Evolutionary conservation across 2,888 invertebrate genomes (phyloP).

Genomic region (Dicroscelio sp.): DNA sequence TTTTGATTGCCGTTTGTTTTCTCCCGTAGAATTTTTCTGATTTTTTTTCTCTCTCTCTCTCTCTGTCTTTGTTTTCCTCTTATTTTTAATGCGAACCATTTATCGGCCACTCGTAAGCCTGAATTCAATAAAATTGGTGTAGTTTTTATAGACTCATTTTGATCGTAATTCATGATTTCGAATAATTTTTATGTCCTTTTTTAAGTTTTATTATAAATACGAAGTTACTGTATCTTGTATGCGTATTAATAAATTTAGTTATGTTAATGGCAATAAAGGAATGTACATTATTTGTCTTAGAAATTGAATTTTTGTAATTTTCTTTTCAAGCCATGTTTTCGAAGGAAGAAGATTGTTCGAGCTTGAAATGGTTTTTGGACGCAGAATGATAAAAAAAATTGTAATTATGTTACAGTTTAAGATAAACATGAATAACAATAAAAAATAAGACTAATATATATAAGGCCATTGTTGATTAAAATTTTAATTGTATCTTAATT

Average conservation of each 20-base stretch:
- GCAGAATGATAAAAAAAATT: no score
- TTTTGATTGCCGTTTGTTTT: conserved; percentile 79
- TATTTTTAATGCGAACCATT: conserved; percentile 64
- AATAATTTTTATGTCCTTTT: conserved; percentile 75
- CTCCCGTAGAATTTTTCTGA: conserved; percentile 67
- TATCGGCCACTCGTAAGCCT: conserved; percentile 66
- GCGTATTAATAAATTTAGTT: conserved; percentile 79
- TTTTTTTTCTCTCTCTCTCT: conserved; percentile 32
- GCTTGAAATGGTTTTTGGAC: no score
- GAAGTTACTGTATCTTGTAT: conserved; percentile 79
- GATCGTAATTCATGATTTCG: conserved; percentile 75
- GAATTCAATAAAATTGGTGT: conserved; percentile 74
- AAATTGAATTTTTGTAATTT: conserved; percentile 38
- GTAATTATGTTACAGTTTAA: no score
- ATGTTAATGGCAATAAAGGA: conserved; percentile 80
- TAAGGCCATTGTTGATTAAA: no score
- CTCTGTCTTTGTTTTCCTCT: conserved; percentile 4
- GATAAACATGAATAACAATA: no score
- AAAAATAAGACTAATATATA: no score
- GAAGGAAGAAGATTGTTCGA: no score
- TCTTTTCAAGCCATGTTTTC: no score
- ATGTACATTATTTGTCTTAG: conserved; percentile 77
- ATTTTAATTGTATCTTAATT: no score
- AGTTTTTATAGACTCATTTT: conserved; percentile 76
- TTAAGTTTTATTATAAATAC: conserved; percentile 78